Conservation (phyloP, 2,113 vertebrate genomes). For the Thermophis baileyi region DNA sequence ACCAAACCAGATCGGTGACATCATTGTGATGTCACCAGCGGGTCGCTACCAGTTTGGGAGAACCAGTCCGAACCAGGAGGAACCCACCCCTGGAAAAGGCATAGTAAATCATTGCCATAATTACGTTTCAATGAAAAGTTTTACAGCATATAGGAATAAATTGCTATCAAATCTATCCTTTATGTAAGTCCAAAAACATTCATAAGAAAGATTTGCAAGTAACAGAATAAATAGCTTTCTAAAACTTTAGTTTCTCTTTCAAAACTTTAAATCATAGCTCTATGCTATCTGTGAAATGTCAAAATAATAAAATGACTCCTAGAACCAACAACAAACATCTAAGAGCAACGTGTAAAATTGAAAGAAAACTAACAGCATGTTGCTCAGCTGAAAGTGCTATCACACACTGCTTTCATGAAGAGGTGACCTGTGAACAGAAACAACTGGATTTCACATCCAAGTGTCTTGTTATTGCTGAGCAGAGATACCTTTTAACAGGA, state of each 20-base stretch:
- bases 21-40: no score
- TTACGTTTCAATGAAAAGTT: rapidly evolving
- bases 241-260: neutral
- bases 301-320: constrained; percentile 23
- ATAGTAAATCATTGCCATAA: rapidly evolving
- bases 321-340: constrained; percentile 23
- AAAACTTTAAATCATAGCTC: neutral
- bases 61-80: no score
- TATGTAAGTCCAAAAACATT: neutral
- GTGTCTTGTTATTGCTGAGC: neutral
- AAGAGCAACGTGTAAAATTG: constrained; percentile 33
- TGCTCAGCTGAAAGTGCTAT: constrained; percentile 2
- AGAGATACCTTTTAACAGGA: neutral
- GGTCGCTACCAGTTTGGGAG: no score
- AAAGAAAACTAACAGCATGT: neutral
- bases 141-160: neutral
- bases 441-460: neutral
- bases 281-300: neutral
- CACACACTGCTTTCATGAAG: neutral
- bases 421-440: neutral
- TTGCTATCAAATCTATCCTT: neutral
- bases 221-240: neutral
- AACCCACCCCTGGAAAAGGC: no score
- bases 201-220: neutral
- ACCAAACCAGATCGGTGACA: no score